phyloP scores from a whole-genome alignment of 35 echinoderm and acorn worm genomes.

The Eucidaris tribuloides region DNA sequence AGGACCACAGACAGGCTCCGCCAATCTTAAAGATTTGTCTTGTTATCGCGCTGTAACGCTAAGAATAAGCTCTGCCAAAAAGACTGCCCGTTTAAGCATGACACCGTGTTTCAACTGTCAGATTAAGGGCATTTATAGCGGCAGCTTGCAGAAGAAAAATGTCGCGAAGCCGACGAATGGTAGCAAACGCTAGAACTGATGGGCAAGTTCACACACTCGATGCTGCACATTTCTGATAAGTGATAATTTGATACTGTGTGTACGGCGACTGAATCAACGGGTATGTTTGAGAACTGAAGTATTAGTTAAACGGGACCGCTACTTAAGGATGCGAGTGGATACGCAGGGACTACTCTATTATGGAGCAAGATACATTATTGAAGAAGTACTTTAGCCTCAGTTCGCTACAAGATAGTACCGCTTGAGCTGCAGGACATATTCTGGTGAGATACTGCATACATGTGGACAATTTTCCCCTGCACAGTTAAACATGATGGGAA shows the following conservation, averaged over 20 bases:
- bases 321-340: slow-evolving; percentile 23
- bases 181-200: not conserved
- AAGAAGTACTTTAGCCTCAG: slow-evolving; percentile 15
- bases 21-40: no score
- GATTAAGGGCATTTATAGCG: no score
- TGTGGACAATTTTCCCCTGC: not conserved
- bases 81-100: no score
- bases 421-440: slow-evolving; percentile 43
- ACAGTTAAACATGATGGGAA: slow-evolving; percentile 1
- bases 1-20: no score
- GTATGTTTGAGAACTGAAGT: not conserved
- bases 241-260: not conserved
- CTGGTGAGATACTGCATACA: slow-evolving; percentile 14
- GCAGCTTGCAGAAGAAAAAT: no score
- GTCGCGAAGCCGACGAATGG: not conserved
- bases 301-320: slow-evolving; percentile 16
- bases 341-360: slow-evolving; percentile 46
- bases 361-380: slow-evolving; percentile 42
- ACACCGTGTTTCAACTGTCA: not conserved
- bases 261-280: not conserved
- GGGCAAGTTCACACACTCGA: not conserved
- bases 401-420: not conserved
- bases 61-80: no score
- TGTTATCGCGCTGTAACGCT: no score
- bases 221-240: not conserved